Base-by-base conservation (phyloP, 2,888 invertebrate genomes). In the Caenorhabditis drosophilae region DNA sequence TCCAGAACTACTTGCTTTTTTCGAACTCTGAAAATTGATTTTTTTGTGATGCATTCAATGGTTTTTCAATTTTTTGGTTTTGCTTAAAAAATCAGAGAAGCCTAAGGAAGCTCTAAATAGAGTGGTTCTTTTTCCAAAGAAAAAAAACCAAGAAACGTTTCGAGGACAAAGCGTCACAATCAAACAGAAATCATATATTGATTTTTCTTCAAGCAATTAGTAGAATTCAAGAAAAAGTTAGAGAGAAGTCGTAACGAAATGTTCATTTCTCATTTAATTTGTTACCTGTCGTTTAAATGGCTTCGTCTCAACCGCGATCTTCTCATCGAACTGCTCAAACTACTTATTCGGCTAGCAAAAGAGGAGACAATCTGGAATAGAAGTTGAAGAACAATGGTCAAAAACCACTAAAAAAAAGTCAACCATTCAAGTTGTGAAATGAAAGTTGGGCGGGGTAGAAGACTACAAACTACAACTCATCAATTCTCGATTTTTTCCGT, bases 331-430 rank as follows among this genome's bases (percentile, higher is more conserved):
- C 61, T 67, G 38, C 71, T 57, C 34, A 70, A 64, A 40, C 61
- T 67, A 36, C 71, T 67, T 27, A 76, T 44, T 0, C 74, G 61
- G 36, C 60, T 68, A 16, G 76, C 72, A 46, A 76, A 74, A 36
- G 76, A 76, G 12, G 76, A 52, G 16, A 75, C 73, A 6, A 70
- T 61, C 76, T 76, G 66, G 49, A 71, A 57, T 45, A 50, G 35
- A 27, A n/a, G 22, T 23, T 15, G 20, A 42, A 11, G 11, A 2
- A 40, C 40, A n/a, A n/a, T n/a, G n/a, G n/a, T n/a, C n/a, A 36
- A 36, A 4, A 4, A n/a, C 36, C n/a, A 36, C 36, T n/a, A n/a
- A n/a, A 20, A 18, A 31, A 15, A 38, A n/a, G n/a, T n/a, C n/a
- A n/a, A n/a, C n/a, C n/a, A n/a, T n/a, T n/a, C n/a, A n/a, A n/a